A percentile compares a stretch with the other conserved stretches of the same genome.
Evolutionary conservation across 2,888 invertebrate genomes (phyloP).

Genomic region (Orthonevra nobilis): DNA sequence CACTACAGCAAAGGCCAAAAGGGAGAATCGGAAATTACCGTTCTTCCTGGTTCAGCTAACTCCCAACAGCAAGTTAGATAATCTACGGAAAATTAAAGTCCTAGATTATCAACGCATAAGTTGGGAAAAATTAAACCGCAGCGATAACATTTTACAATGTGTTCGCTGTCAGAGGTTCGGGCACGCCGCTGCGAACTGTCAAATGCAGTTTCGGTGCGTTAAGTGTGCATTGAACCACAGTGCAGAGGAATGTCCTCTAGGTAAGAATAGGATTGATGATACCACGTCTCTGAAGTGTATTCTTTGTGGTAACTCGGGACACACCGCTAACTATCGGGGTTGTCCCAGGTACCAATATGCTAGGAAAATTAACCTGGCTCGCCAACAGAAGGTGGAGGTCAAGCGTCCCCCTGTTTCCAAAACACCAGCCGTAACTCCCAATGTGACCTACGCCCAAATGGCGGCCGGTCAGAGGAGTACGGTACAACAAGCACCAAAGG

Average conservation of each 20-base stretch:
- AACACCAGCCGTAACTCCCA: not conserved
- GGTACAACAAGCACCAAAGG: not conserved
- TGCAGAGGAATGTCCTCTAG: not conserved
- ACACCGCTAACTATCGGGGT: not conserved
- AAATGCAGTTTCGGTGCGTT: slow-evolving; percentile 3
- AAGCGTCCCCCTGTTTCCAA: too few relatives aligned
- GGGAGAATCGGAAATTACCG: not conserved
- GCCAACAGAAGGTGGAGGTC: not conserved
- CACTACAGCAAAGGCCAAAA: not conserved
- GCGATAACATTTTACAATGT: not conserved
- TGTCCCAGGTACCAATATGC: too few relatives aligned
- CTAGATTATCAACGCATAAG: not conserved
- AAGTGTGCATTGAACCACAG: not conserved
- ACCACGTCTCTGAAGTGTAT: not conserved
- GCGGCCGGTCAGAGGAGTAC: not conserved
- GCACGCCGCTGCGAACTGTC: slow-evolving; percentile 13
- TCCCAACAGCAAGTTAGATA: not conserved
- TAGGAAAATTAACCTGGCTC: not conserved
- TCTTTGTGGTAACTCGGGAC: not conserved
- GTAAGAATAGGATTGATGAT: not conserved
- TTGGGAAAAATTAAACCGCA: not conserved
- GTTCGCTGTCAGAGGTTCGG: slow-evolving; percentile 9
- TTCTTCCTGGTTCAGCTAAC: not conserved
- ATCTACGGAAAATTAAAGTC: not conserved
- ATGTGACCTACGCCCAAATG: slow-evolving; percentile 4